Evolutionary conservation across 2,888 invertebrate species (phyloP).

Genomic region (Anorthoa munda): DNA sequence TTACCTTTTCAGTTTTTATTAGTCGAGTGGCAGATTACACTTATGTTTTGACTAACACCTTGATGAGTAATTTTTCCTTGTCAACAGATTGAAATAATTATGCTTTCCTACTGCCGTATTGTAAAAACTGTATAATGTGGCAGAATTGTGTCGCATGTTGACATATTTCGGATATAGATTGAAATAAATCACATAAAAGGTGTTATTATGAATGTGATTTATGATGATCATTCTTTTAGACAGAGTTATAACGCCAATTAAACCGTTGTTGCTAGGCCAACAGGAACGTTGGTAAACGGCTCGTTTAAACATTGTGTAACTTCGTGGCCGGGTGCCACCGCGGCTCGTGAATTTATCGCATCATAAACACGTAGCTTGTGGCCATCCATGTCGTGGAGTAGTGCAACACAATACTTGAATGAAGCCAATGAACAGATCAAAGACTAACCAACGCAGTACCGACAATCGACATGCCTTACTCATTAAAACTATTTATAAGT

Average conservation of each 20-base stretch:
- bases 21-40: conserved; percentile 18
- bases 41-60: conserved; percentile 46
- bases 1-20: conserved; percentile 57
- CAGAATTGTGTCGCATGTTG: conserved; percentile 34
- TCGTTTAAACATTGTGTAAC: conserved; percentile 67
- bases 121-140: conserved; percentile 23
- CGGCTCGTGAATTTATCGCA: conserved; percentile 69
- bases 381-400: conserved; percentile 55
- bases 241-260: conserved; percentile 53
- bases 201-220: conserved; percentile 53
- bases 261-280: conserved; percentile 45
- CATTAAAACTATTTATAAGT: conserved; percentile 4
- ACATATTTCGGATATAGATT: conserved; percentile 36
- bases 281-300: conserved; percentile 41
- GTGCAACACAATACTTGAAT: conserved; percentile 65
- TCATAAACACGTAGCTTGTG: conserved; percentile 70
- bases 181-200: conserved; percentile 53
- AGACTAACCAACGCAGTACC: conserved; percentile 37
- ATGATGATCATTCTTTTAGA: conserved; percentile 39
- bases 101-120: conserved; percentile 25
- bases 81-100: conserved; percentile 25
- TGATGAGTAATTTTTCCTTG: conserved; percentile 20
- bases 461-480: conserved; percentile 6
- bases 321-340: conserved; percentile 56
- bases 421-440: conserved; percentile 57